Evolutionary conservation across 1,140 invertebrate genomes (phyloP).

Genomic region (Aphidius gifuensis): DNA sequence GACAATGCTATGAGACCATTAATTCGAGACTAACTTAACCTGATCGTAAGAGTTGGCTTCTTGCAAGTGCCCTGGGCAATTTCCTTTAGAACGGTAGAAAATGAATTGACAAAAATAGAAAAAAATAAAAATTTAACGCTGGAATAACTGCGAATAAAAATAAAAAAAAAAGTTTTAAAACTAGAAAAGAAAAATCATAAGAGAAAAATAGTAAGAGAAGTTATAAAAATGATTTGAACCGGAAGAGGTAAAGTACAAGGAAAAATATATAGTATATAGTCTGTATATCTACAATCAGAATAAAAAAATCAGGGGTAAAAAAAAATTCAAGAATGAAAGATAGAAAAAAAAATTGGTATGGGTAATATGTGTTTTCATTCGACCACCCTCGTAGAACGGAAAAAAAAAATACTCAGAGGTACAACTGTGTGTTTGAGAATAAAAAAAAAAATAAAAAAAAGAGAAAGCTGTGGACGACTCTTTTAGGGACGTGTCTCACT

Average conservation of each 20-base stretch:
- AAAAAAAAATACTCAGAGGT: slow-evolving; percentile 9
- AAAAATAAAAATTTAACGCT: slow-evolving; percentile 8
- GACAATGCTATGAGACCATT: slow-evolving; percentile 29
- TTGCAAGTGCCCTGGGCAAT: slow-evolving; percentile 21
- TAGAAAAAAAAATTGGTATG: too few species aligned
- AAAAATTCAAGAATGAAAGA: not conserved
- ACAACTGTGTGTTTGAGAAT: not conserved
- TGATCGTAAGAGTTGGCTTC: not conserved
- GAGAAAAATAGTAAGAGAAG: slow-evolving; percentile 9
- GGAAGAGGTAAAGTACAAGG: slow-evolving; percentile 6
- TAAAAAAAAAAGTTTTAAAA: slow-evolving; percentile 6
- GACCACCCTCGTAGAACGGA: not conserved
- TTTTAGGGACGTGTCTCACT: slow-evolving; percentile 2
- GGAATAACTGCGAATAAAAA: not conserved
- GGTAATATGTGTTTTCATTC: too few species aligned
- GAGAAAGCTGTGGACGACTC: not conserved
- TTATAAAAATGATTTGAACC: slow-evolving; percentile 1
- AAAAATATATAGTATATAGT: slow-evolving; percentile 9
- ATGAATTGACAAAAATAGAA: slow-evolving; percentile 16
- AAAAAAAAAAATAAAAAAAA: too few species aligned
- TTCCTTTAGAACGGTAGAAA: slow-evolving; percentile 17
- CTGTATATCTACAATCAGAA: not conserved
- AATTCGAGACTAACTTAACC: slow-evolving; percentile 19
- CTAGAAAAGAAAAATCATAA: not conserved
- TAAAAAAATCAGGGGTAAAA: not conserved